A percentile compares a stretch with the other conserved stretches of the same genome.
These are phyloP conservation scores for Cherax destructor DNA, from an alignment of 1,140 invertebrate species.

Conservation along the genomic window DNA sequence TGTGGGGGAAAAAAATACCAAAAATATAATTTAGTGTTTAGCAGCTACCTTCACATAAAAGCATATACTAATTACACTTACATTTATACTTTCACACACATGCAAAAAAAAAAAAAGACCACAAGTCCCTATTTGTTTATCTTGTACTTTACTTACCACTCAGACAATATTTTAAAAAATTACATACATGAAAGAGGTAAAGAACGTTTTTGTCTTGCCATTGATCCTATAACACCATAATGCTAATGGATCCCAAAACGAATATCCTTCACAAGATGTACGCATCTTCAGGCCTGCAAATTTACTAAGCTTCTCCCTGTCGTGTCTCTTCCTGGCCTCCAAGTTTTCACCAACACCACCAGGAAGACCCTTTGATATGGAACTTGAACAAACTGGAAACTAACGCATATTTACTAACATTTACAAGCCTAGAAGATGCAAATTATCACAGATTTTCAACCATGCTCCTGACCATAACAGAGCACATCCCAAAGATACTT, in stretches of 20 bases:
- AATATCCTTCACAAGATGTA: slow-evolving; percentile 50
- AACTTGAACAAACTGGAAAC: slow-evolving; percentile 29
- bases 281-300: slow-evolving; percentile 54
- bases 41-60: slow-evolving; percentile 36
- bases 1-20: neutral
- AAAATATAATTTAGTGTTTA: neutral
- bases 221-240: slow-evolving; percentile 57
- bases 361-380: neutral
- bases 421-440: slow-evolving; percentile 59
- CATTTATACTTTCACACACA: slow-evolving; percentile 33
- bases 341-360: neutral
- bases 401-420: slow-evolving; percentile 49
- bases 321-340: neutral
- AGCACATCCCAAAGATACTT: slow-evolving; percentile 35
- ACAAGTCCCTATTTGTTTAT: slow-evolving; percentile 59
- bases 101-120: slow-evolving; percentile 39
- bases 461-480: slow-evolving; percentile 33
- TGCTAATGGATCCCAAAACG: slow-evolving; percentile 54
- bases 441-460: slow-evolving; percentile 64
- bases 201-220: slow-evolving; percentile 63
- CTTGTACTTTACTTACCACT: slow-evolving; percentile 67
- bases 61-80: slow-evolving; percentile 34
- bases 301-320: slow-evolving; percentile 24
- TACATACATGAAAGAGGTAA: slow-evolving; percentile 58
- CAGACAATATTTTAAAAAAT: slow-evolving; percentile 56